Base-by-base conservation (phyloP, 2,888 invertebrate species). In the Hirudinaria manillensis region DNA sequence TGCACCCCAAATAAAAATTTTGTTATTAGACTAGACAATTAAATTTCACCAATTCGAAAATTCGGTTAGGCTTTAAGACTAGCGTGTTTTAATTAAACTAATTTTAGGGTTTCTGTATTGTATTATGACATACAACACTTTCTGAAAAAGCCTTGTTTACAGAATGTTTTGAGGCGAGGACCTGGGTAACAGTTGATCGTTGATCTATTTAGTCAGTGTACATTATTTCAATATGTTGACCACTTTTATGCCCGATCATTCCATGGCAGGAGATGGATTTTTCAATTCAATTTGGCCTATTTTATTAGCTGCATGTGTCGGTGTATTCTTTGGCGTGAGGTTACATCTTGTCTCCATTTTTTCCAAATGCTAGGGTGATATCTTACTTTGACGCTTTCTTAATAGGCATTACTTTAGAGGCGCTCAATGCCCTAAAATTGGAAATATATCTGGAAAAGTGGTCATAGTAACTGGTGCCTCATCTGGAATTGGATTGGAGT, bases 221-320 rank as follows among this genome's bases (percentile, higher is more conserved):
- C 1, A 45, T 45, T 45, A 16, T 45, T 45, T 16, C 16, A 45
- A 45, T 45, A 45, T 45, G 45, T 45, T 45, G 45, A 45, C 45
- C 45, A 45, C 45, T 45, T 45, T 45, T 6, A 45, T 45, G 45
- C 45, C 10, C 65, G 32, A 34, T n/a, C 34, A 24, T 73, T 56
- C 27, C 27, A 19, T 77, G 32, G 78, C 78, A 0, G 79, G 77
- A 16, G 75, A 75, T 72, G 72, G 77, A 72, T 80, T 84, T 24
- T 82, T 83, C 77, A 79, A 81, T 53, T 83, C 83, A 1, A 83
- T 82, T 82, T 84, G 82, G 81, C 84, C 84, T 6, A 82, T 83
- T 24, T 75, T 82, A 16, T 80, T 84, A 55, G 83, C 82, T 7
- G 70, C 82, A 34, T 77, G 78, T 4, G 77, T 79, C 53, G 84